Conservation (phyloP, 2,888 invertebrate genomes). For the Spicauda simplicius region DNA sequence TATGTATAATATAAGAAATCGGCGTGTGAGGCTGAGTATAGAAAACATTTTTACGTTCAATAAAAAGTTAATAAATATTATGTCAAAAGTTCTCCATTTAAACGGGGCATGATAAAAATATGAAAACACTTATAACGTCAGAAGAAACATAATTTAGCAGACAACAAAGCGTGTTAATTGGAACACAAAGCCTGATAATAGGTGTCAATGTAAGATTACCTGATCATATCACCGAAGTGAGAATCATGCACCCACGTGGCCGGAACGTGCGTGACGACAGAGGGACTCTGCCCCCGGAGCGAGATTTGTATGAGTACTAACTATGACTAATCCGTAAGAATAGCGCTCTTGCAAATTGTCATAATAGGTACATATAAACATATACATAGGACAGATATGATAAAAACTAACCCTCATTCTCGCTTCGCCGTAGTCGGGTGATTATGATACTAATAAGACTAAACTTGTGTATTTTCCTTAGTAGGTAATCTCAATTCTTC, state of each 20-base stretch:
- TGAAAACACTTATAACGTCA: too few relatives aligned
- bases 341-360: slow-evolving; percentile 41
- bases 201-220: slow-evolving; percentile 3
- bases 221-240: slow-evolving; percentile 8
- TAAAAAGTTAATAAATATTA: too few relatives aligned
- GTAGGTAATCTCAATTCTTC: too few relatives aligned
- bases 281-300: slow-evolving; percentile 62
- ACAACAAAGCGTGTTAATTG: neutral
- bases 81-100: too few relatives aligned
- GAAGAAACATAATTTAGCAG: neutral
- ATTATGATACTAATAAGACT: too few relatives aligned
- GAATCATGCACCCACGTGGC: slow-evolving; percentile 53
- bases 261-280: slow-evolving; percentile 54
- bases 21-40: too few relatives aligned
- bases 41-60: too few relatives aligned
- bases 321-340: slow-evolving; percentile 57
- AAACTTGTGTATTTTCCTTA: too few relatives aligned
- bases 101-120: too few relatives aligned
- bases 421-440: too few relatives aligned
- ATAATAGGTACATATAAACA: neutral
- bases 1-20: too few relatives aligned
- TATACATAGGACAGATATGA: neutral
- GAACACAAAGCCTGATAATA: neutral
- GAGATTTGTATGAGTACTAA: slow-evolving; percentile 40
- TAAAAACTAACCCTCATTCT: too few relatives aligned